Base-by-base conservation (phyloP, 2,888 invertebrate species). In the Patella depressa region DNA sequence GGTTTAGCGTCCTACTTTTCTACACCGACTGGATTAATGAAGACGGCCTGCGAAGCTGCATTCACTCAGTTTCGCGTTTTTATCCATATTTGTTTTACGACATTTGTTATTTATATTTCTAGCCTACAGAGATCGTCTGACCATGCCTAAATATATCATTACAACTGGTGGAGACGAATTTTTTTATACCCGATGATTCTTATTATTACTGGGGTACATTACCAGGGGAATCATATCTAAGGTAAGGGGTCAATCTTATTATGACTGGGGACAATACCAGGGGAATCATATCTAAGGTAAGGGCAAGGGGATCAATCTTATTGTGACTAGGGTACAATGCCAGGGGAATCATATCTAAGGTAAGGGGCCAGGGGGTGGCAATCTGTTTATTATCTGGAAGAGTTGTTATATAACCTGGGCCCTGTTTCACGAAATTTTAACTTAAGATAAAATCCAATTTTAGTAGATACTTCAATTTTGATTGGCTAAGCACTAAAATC, bases 141-240 rank as follows among this genome's bases (percentile, higher is more conserved):
- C 78, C 5, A 81, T 82, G 78, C 84, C 80, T 11, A 84, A 84
- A 77, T 76, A 83, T 53, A 79, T 82, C 45, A 77, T 85, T 24
- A 77, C 77, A 15, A 81, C 82, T 9, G 78, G 79, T 11, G 85
- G 85, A 0, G 85, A 85, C 71, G 84, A 85, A 75, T 82, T 82
- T 73, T 73, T 85, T 84, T 76, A 71, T 83, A 19, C 84, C 84
- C 0, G 84, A 83, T 74, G 81, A 84, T 72, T 77, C 81, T 34
- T 77, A 81, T 70, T 81, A 81, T 72, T 84, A 81, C 78, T 79
- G 76, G 65, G 19, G 76, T 29, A 65, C 78, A 19, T 71, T 83
- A 45, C 59, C 24, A n/a, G 82, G 81, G 12, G 73, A 75, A 17
- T 80, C 69, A 15, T 82, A 79, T 59, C 59, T 81, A 53, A 76